Base-by-base conservation (phyloP, 2,797 vertebrate species). In the Karalla daura region DNA sequence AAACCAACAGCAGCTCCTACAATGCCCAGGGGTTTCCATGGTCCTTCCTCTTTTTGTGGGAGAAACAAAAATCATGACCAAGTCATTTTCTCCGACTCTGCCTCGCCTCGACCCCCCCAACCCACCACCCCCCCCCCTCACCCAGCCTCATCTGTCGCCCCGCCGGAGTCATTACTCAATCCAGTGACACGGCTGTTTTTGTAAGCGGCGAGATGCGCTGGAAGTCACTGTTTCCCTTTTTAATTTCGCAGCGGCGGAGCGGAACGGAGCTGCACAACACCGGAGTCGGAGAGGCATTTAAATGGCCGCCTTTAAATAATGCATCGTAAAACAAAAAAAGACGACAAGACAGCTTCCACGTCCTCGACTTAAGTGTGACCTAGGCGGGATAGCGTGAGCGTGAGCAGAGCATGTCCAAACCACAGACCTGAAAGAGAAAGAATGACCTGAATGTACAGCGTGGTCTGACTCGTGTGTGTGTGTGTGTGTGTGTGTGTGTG, bases 1-100 rank as follows among this genome's bases (percentile, higher is more conserved):
- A 94, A 92, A 89, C 76, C 79, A 92, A 92, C 88, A 91, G 70
- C 76, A 68, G 62, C 80, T 74, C 85, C 86, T 74, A 90, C 83
- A 90, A 90, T 91, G 78, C 72, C 76, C 73, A 70, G 66, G 80
- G 90, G 87, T 83, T 89, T 86, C 7, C 24, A 88, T 55, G 73
- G 75, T 85, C 86, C n/a, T 89, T 91, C 55, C 68, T 91, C 86
- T 88, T 89, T 90, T 86, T 87, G 63, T 80, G 76, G 65, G 73
- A 84, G 74, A 56, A 33, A 63, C 70, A 80, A 82, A 85, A 83
- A 80, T 85, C 80, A 85, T 88, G 83, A 88, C 59, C 60, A 74
- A 67, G 78, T 87, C 36, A 60, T 89, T 86, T 88, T 85, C 39
- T 54, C 64, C 73, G 59, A 63, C 63, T 73, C 43, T 24, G 5